phyloP scores from a whole-genome alignment of 2,888 invertebrate genomes.

The Branchellion lobata region DNA sequence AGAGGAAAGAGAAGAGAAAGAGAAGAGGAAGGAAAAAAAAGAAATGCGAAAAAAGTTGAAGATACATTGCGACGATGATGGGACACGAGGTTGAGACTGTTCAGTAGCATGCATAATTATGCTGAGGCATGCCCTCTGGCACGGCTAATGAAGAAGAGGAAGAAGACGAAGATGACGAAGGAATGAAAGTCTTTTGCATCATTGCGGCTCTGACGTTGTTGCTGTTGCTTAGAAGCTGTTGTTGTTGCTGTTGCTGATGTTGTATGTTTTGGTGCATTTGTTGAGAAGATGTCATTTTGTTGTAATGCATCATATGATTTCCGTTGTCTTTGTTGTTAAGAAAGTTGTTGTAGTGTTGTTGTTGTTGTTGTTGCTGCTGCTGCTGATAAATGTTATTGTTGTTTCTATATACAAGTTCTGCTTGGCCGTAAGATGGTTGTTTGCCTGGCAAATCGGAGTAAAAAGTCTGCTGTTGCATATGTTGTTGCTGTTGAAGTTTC shows the following conservation, averaged over 20 bases:
- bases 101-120: neutral
- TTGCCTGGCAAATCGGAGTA: neutral
- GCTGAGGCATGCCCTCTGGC: too few species aligned
- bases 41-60: too few species aligned
- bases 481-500: too few species aligned
- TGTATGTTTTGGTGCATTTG: neutral
- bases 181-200: neutral
- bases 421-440: neutral
- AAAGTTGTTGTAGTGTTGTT: too few species aligned
- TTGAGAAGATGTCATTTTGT: constrained; percentile 1
- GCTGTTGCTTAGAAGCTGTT: constrained; percentile 2
- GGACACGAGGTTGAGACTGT: neutral
- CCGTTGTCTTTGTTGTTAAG: neutral
- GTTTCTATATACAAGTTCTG: too few species aligned
- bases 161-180: neutral
- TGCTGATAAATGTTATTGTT: too few species aligned
- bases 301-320: neutral
- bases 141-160: too few species aligned
- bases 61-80: neutral
- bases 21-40: too few species aligned
- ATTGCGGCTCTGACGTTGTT: neutral
- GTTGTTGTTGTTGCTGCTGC: too few species aligned
- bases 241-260: neutral
- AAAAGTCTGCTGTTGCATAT: too few species aligned
- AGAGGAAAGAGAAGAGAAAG: too few species aligned